phyloP scores from a whole-genome alignment of 2,888 invertebrate genomes.

The Sinohyriopsis cumingii region DNA sequence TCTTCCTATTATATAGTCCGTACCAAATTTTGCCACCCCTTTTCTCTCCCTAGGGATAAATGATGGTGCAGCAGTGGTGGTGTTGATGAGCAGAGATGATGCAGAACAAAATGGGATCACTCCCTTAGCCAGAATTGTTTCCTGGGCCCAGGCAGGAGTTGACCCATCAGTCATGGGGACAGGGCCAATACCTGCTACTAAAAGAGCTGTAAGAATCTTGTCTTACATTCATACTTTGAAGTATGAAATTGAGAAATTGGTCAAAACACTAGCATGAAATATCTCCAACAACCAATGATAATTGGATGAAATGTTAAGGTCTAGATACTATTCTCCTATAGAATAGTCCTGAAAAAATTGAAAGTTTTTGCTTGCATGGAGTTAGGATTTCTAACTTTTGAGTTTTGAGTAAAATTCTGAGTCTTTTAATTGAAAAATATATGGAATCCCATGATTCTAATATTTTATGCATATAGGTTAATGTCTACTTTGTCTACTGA shows the following conservation, averaged over 20 bases:
- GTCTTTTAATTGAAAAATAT: too few species aligned
- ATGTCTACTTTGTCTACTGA: too few species aligned
- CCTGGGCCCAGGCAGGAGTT: slow-evolving; percentile 84
- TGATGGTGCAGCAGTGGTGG: slow-evolving; percentile 91
- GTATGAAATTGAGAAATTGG: neutral
- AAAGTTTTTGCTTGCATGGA: too few species aligned
- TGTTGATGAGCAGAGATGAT: slow-evolving; percentile 80
- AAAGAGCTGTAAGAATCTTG: slow-evolving; percentile 77
- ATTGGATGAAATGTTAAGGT: neutral
- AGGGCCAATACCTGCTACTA: slow-evolving; percentile 83
- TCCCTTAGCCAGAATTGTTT: slow-evolving; percentile 84
- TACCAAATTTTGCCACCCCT: too few species aligned
- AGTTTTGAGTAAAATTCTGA: too few species aligned
- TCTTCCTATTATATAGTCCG: too few species aligned
- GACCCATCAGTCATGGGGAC: slow-evolving; percentile 87
- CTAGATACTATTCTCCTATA: neutral
- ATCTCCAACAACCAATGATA: too few species aligned
- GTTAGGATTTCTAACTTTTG: too few species aligned
- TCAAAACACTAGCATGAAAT: too few species aligned
- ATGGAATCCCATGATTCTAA: too few species aligned
- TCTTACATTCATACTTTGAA: neutral
- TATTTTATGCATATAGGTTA: too few species aligned
- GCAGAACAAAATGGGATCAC: slow-evolving; percentile 76
- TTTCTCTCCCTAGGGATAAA: slow-evolving; percentile 75
- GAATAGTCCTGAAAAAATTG: too few species aligned